A percentile compares a stretch with the other conserved stretches of the same genome.
Evolutionary conservation across 2,113 vertebrate species (phyloP).

Genomic region (Rhineura floridana): DNA sequence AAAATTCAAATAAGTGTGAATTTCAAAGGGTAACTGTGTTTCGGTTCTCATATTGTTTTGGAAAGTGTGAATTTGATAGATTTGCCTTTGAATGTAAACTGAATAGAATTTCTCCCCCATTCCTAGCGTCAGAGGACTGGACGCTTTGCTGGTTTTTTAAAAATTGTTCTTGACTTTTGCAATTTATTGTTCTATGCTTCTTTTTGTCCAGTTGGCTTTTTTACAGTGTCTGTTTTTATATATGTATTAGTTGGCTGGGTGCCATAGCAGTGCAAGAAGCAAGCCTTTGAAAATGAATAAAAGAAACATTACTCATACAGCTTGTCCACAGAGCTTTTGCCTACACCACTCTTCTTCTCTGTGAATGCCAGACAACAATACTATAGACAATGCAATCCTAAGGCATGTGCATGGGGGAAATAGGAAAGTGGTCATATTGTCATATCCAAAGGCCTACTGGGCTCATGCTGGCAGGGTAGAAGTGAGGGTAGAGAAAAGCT

Average conservation of each 20-base stretch:
- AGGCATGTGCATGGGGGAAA: too few relatives aligned
- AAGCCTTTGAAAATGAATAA: background rate
- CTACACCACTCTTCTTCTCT: background rate
- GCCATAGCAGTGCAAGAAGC: background rate
- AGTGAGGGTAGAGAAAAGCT: too few relatives aligned
- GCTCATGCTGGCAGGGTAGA: too few relatives aligned
- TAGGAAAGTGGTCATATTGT: too few relatives aligned
- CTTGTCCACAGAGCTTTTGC: background rate
- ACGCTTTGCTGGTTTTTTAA: background rate
- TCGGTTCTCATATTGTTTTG: too few relatives aligned
- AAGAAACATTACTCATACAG: background rate
- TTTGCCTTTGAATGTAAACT: too few relatives aligned
- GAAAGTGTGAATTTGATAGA: too few relatives aligned
- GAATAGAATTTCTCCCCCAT: too few relatives aligned
- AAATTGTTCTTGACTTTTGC: background rate
- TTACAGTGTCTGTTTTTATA: background rate
- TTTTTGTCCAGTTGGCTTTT: background rate
- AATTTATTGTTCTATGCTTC: background rate
- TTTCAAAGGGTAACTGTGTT: too few relatives aligned
- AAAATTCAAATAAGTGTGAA: too few relatives aligned
- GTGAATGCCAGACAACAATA: background rate
- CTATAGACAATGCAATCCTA: background rate
- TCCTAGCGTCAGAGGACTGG: too few relatives aligned
- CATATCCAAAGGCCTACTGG: too few relatives aligned
- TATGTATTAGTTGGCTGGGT: background rate